Evolutionary conservation across 2,113 vertebrate species (phyloP), one percentile per base, ranked within the genome.

Genomic region (Lophius piscatorius): DNA sequence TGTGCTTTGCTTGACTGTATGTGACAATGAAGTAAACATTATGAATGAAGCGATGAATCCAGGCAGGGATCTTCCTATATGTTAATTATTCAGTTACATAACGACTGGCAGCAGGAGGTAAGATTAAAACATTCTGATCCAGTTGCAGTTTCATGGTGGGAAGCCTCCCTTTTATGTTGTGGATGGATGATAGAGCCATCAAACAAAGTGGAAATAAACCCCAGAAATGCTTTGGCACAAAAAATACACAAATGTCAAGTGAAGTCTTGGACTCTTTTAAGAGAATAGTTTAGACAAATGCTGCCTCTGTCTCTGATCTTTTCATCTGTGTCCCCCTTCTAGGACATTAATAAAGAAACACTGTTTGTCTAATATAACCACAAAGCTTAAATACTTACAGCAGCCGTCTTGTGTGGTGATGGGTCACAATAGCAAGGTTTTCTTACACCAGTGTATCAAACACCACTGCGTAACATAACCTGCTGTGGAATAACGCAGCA

Each of bases 401-500:
- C 16, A 44, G 40, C 31, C 29, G 24, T 47, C 42, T 16, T 0
- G 9, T 39, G 45, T 55, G 54, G 26, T 16, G 70, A 60, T 31
- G 33, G 56, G 66, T 64, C 62, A 72, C 64, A 73, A 54, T 60
- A 55, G 42, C 24, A 3, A 1, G 4, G 45, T 72, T 70, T 34
- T 76, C 77, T 78, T 80, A 56, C 82, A 42, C 63, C 35, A 17
- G 3, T n/a, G 6, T 76, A 57, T 67, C 62, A 77, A 85, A 76
- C 33, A 7, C 18, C 24, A 44, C 57, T 7, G 12, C 5, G 31
- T 88, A 88, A 48, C 59, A 51, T 81, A 86, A 85, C 52, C 33
- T 22, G 50, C 70, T 31, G 57, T 73, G 54, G 59, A 61, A 49
- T 70, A 68, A 76, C 33, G 8, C 55, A 58, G 54, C 21, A 55